Conservation (phyloP, 2,888 invertebrate species). For the Catonia carolina region DNA sequence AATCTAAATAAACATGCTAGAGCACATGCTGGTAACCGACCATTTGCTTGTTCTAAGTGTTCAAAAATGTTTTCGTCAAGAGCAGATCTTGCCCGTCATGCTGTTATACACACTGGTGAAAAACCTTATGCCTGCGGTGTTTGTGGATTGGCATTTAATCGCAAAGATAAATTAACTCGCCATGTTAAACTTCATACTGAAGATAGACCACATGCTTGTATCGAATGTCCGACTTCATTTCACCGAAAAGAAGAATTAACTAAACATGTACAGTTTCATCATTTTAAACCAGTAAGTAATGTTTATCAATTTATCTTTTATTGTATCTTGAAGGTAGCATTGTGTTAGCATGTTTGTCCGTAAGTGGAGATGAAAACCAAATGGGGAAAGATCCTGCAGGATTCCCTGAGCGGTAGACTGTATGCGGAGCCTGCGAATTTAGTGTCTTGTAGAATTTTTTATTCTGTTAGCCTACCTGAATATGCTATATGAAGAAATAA, state of each 20-base stretch:
- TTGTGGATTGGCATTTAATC: constrained; percentile 56
- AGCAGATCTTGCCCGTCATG: constrained; percentile 59
- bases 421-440: no score
- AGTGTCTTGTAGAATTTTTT: no score
- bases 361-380: no score
- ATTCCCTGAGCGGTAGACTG: no score
- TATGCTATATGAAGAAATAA: no score
- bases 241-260: constrained; percentile 60
- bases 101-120: constrained; percentile 62
- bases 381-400: no score
- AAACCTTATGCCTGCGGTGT: constrained; percentile 66
- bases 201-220: constrained; percentile 57
- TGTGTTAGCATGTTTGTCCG: no score
- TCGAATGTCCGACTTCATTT: constrained; percentile 59
- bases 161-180: constrained; percentile 57
- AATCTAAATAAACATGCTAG: constrained; percentile 35
- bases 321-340: no score
- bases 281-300: constrained; percentile 31
- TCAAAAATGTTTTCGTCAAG: constrained; percentile 65
- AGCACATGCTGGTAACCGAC: constrained; percentile 33
- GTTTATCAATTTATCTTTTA: not conserved
- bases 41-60: constrained; percentile 53
- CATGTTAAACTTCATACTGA: constrained; percentile 63
- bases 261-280: constrained; percentile 48
- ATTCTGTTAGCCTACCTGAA: no score